phyloP scores from a whole-genome alignment of 2,113 vertebrate genomes.

The Boulengerochromis microlepis region DNA sequence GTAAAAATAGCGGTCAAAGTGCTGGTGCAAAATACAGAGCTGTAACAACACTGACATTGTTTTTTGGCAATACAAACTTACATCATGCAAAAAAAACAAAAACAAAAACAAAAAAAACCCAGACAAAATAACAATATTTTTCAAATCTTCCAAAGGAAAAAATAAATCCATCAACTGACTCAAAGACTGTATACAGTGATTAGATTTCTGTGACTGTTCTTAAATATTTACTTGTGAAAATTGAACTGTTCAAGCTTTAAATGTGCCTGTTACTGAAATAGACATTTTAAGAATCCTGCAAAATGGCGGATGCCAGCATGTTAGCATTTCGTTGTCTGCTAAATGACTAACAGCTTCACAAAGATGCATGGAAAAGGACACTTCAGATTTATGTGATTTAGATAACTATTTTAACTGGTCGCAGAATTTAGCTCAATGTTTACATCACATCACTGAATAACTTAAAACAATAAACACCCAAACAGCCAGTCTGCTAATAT shows the following conservation, averaged over 20 bases:
- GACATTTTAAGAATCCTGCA: not conserved
- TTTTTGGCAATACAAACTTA: constrained; percentile 28
- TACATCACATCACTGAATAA: not conserved
- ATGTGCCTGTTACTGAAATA: not conserved
- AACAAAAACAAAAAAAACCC: accelerated
- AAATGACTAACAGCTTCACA: not conserved
- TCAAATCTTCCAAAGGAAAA: not conserved
- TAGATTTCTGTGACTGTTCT: not conserved
- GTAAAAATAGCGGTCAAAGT: constrained; percentile 58
- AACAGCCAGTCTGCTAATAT: not conserved
- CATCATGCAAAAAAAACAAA: not conserved
- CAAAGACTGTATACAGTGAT: not conserved
- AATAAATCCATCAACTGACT: not conserved
- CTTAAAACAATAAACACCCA: not conserved
- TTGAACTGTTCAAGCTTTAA: not conserved
- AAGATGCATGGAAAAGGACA: not conserved
- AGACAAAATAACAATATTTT: not conserved
- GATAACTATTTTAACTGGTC: not conserved
- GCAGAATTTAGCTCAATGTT: not conserved
- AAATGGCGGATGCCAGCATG: not conserved
- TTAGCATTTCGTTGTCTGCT: not conserved
- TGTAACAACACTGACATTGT: constrained; percentile 30
- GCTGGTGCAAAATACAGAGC: constrained; percentile 61
- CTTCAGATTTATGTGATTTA: not conserved
- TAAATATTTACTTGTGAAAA: not conserved